Evolutionary conservation across 2,113 vertebrate species (phyloP), one percentile per base, ranked within the genome.

Genomic region (Rynchops niger): DNA sequence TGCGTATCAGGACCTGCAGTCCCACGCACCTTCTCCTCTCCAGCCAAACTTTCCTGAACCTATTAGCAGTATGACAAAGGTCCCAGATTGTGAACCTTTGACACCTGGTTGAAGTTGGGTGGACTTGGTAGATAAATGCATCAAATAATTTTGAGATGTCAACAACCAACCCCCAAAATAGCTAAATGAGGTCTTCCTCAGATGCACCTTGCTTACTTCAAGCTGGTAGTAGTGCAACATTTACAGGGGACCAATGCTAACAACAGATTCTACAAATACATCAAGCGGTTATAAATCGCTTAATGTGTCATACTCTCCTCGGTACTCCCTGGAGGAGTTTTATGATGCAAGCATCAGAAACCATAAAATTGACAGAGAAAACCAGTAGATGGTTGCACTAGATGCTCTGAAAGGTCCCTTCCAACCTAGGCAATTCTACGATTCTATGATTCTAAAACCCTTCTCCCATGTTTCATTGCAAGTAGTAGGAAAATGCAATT

Each of bases 241-340:
- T 43, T 62, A 47, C 3, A 76, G 43, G 65, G 43, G 4, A 2
- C 49, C 19, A 21, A 90, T 22, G 82, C 74, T 83, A 88, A 84
- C 86, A 74, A 74, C 49, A 94, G 74, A 71, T 94, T 95, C 94
- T 69, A 83, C n/a, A 90, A 77, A 96, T 61, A 56, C 12, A 6
- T 80, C 69, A 89, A 69, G 56, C 42, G 71, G 55, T 83, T 88
- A 77, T 83, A 95, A 96, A 95, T 53, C n/a, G 40, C 74, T 93
- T 82, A 61, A 1, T 67, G 74, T 92, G 74, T 85, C 61, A 38
- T 58, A 56, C 26, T 89, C 6, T 94, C 53, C 95, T 91, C 88
- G 65, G 43, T 74, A 71, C 59, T 94, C 59, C 72, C 42, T 73
- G 59, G 38, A 93, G 62, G 47, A 87, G 49, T 82, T 67, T 83